Evolutionary conservation across 2,888 invertebrate genomes (phyloP).

Genomic region (Hypselothyrea guttata): DNA sequence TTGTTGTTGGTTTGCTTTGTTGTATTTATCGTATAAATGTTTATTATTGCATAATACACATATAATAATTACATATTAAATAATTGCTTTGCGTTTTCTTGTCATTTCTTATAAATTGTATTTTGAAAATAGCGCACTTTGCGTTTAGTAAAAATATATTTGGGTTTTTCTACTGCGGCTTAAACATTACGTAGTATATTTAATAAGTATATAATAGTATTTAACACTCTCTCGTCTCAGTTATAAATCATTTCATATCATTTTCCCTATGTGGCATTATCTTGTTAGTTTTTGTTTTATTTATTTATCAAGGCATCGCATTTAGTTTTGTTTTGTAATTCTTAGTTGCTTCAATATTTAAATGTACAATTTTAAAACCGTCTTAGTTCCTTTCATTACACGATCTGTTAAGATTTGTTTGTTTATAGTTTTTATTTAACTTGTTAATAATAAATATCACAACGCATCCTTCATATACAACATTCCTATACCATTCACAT

Average conservation of each 20-base stretch:
- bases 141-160: slow-evolving; percentile 77
- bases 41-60: slow-evolving; percentile 59
- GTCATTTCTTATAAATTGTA: slow-evolving; percentile 70
- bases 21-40: slow-evolving; percentile 22
- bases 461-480: slow-evolving; percentile 80
- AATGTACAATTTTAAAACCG: slow-evolving; percentile 75
- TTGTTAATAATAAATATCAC: slow-evolving; percentile 82
- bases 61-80: slow-evolving; percentile 64
- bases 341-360: slow-evolving; percentile 39
- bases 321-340: slow-evolving; percentile 39
- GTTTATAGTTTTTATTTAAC: slow-evolving; percentile 52
- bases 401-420: slow-evolving; percentile 50
- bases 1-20: too few species aligned
- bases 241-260: slow-evolving; percentile 3
- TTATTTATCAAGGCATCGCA: slow-evolving; percentile 62
- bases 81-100: slow-evolving; percentile 69
- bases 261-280: slow-evolving; percentile 54
- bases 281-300: not conserved
- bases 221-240: slow-evolving; percentile 45
- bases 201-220: slow-evolving; percentile 44
- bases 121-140: slow-evolving; percentile 72
- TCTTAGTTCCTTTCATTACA: slow-evolving; percentile 71
- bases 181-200: slow-evolving; percentile 47
- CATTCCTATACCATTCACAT: slow-evolving; percentile 20
- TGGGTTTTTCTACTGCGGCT: slow-evolving; percentile 70